Base-by-base conservation (phyloP, 2,797 vertebrate species). In the Manis javanica region DNA sequence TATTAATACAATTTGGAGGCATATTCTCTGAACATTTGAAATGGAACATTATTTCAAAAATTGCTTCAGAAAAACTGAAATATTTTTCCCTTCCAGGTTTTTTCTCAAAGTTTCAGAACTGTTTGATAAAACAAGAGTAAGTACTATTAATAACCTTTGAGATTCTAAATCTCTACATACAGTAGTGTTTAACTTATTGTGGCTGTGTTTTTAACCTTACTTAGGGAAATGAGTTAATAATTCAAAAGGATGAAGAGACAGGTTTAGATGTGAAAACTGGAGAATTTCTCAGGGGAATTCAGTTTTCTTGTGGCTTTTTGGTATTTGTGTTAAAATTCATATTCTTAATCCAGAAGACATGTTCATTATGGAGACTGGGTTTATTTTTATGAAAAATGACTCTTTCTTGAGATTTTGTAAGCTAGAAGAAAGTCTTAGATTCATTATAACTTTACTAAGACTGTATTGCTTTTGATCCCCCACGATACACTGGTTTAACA, bases 71-170 rank as follows among this genome's bases (percentile, higher is more conserved):
- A 46, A 46, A 46, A 46, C 46, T 95, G 11, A 96, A 96, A 82
- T 97, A 59, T 95, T 75, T 98, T 98, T 97, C 77, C 71, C 96
- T 98, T 96, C 23, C 93, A 99, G 99, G 98, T 99, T 99, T 98
- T 99, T 99, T 98, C 98, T 99, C 97, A 99, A 99, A 98, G 99
- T 99, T 95, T 99, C 99, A 1, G 99, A 99, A 97, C 98, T 99
- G 95, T 99, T 99, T 98, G 99, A 99, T 98, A 99, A 99, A 98
- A 99, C 99, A 31, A 99, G 99, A 99, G 99, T 99, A 99, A 81
- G 99, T 99, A 98, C 83, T 90, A 77, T 74, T 83, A 55, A 37
- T 94, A 88, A 71, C 4, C 7, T 87, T 95, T 77, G 42, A 26
- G 29, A 24, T 13, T 89, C 19, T 85, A 74, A 78, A 85, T 39